Base-by-base conservation (phyloP, 2,113 vertebrate genomes). In the Gracilinanus agilis region DNA sequence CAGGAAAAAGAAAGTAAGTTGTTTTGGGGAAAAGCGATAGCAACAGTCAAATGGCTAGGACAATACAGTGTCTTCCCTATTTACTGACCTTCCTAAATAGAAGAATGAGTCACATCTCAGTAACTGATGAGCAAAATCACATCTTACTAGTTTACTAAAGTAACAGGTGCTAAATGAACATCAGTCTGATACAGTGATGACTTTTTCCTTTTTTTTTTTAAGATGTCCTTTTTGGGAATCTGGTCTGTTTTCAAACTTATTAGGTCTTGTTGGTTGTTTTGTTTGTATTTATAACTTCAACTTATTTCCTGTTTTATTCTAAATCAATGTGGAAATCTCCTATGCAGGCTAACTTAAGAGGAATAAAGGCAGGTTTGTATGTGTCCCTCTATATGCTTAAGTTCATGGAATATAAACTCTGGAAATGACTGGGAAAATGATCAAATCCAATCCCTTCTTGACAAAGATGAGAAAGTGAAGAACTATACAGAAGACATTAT, bases 41-140 rank as follows among this genome's bases (percentile, higher is more conserved):
- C 24, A 44, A 44, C 19, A 91, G 25, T 55, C 25, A 55, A 90
- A 40, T 55, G 24, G 9, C 0, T 49, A 27, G 23, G 3, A 49
- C 0, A 24, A 0, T 24, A 3, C 44, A 89, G 13, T 13, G 23
- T 91, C 25, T 90, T 44, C 24, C 44, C 13, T 61, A 16, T 11
- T 92, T 61, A 16, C 13, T 92, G 34, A 75, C 21, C 49, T 94
- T 44, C 55, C 2, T 93, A 94, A 94, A 90, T 67, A 92, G 90
- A 49, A 9, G 88, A 49, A 34, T 19, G 27, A 55, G 54, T 54
- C 6, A 96, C 27, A 34, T 92, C 13, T 25, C 34, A 75, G 3
- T 12, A 25, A 53, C 25, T 53, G 2, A 49, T 91, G 83, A 91
- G 49, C 54, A 93, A n/a, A 12, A 54, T 49, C 44, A 91, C 3